These are phyloP conservation scores for Tenualosa ilisha DNA, from an alignment of 2,797 vertebrate genomes.

Conservation along the genomic window DNA sequence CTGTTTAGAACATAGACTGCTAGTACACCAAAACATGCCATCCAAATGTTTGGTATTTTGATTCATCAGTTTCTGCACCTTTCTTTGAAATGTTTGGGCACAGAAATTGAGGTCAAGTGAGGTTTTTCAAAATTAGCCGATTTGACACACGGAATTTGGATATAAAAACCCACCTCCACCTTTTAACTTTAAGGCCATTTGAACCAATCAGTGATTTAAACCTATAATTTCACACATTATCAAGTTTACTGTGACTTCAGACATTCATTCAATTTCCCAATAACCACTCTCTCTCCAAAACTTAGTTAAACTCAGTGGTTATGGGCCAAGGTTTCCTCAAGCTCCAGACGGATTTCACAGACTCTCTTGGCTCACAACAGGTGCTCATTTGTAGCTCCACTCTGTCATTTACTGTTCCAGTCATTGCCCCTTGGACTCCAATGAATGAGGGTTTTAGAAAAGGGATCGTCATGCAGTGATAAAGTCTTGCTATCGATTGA, in stretches of 20 bases:
- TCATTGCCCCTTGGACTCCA: not conserved
- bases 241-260: not conserved
- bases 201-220: not conserved
- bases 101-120: too few relatives aligned
- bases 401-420: not conserved
- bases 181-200: not conserved
- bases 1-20: too few relatives aligned
- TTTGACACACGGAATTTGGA: too few relatives aligned
- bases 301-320: not conserved
- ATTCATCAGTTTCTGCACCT: too few relatives aligned
- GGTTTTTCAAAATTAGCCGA: too few relatives aligned
- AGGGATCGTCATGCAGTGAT: not conserved
- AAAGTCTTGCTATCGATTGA: not conserved
- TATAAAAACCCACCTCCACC: not conserved
- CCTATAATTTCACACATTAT: not conserved
- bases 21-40: too few relatives aligned
- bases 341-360: not conserved
- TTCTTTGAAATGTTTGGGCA: too few relatives aligned
- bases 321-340: not conserved
- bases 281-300: not conserved
- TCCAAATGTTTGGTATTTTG: too few relatives aligned
- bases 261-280: not conserved
- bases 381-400: not conserved
- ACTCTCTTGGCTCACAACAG: slow-evolving; percentile 5
- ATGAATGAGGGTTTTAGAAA: slow-evolving; percentile 11